Evolutionary conservation across 2,797 vertebrate genomes (phyloP), one percentile per base, ranked within the genome.

Genomic region (Typhlichthys eigenmanni): DNA sequence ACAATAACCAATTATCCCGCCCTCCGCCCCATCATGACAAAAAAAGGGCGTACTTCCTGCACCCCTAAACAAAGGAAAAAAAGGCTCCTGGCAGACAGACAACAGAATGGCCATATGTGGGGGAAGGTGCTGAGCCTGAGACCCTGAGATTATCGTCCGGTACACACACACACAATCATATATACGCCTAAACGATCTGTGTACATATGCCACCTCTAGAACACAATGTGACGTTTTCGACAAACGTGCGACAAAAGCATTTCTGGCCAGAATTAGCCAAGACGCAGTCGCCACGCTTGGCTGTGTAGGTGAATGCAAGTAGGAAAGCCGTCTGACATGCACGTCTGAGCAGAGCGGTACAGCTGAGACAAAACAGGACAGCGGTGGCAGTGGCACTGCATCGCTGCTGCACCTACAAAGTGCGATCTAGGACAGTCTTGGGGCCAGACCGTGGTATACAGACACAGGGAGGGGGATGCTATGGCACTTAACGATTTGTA

Each of bases 11-110:
- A 84, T 90, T 90, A 88, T 83, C 73, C 66, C 49, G 46, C 53
- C 9, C 24, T 47, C 74, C 72, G 17, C 80, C 90, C 66, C 72
- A 38, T 83, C 91, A 91, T 90, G 91, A 90, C 86, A 88, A 90
- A 88, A 86, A 87, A 83, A 89, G 84, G 90, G 90, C 90, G 57
- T 81, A 91, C 91, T 83, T 89, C 81, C 76, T 64, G 62, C 62
- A 67, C 29, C 11, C 54, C 1, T 50, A 91, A 81, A 91, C 89
- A 89, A 93, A 92, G 89, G 24, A 4, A 29, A 29, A 61, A 14
- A 38, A 52, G 62, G 83, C 66, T 63, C 80, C 64, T 75, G 75
- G 59, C 84, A 93, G 88, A 88, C 84, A 86, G 82, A 87, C 82
- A 72, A 81, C 73, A 83, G 72, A 71, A 69, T 80, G 71, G 72